A percentile compares a stretch with the other conserved stretches of the same genome.
Evolutionary conservation across 2,113 vertebrate species (phyloP).

Genomic region (Cranoglanis bouderius): DNA sequence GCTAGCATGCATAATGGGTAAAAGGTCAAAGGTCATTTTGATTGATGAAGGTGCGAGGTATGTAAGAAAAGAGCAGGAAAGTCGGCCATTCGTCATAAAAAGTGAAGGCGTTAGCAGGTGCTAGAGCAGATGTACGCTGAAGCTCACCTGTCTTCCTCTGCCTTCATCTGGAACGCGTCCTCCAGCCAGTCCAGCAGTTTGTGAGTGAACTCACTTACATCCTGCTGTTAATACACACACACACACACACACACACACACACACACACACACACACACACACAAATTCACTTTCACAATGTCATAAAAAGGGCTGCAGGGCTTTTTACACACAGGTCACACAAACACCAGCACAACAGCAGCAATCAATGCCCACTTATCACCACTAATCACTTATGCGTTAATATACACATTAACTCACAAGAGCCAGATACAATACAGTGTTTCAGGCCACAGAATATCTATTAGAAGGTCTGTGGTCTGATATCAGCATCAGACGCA

Average conservation of each 20-base stretch:
- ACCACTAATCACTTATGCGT: background rate
- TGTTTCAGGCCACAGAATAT: background rate
- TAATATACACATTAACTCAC: background rate
- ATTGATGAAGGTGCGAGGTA: slow-evolving; percentile 27
- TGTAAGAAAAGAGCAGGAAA: background rate
- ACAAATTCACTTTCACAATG: background rate
- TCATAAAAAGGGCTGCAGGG: background rate
- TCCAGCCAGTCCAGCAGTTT: slow-evolving; percentile 97
- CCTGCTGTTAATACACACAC: slow-evolving; percentile 81
- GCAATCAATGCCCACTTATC: background rate
- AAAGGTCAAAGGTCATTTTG: slow-evolving; percentile 40
- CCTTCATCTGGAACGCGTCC: slow-evolving; percentile 97
- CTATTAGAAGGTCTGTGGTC: background rate
- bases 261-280: slow-evolving; percentile 50
- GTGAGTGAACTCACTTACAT: slow-evolving; percentile 98
- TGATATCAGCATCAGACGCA: background rate
- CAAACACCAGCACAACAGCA: background rate
- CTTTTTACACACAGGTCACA: slow-evolving; percentile 9
- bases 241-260: slow-evolving; percentile 45
- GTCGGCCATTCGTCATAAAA: background rate
- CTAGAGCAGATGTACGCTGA: background rate
- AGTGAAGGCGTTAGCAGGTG: background rate
- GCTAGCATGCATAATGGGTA: slow-evolving; percentile 8
- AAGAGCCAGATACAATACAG: background rate
- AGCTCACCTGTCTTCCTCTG: slow-evolving; percentile 84